Percentiles rank a stretch among this genome's conserved stretches.
These are phyloP conservation scores for Cephalopachus bancanus DNA, from an alignment of 2,797 vertebrate species.

Conservation along the genomic window DNA sequence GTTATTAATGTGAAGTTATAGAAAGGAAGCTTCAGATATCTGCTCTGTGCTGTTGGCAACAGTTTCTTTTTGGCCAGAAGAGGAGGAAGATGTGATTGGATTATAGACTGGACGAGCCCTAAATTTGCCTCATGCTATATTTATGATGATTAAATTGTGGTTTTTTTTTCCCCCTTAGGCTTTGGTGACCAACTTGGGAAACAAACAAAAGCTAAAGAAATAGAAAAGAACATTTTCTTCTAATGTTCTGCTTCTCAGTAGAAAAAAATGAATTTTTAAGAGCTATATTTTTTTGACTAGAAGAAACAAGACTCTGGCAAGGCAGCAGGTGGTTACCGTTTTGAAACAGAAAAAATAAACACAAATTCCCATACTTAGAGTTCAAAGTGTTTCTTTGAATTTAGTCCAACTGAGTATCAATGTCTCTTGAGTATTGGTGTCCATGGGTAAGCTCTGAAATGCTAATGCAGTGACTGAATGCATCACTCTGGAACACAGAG, in stretches of 20 bases:
- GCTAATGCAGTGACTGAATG: slow-evolving; percentile 31
- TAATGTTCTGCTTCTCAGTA: slow-evolving; percentile 66
- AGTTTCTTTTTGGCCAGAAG: background rate
- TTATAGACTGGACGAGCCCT: slow-evolving; percentile 60
- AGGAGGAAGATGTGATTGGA: slow-evolving; percentile 65
- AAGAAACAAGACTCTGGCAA: slow-evolving; percentile 76
- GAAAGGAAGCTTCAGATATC: slow-evolving; percentile 62
- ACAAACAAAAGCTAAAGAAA: slow-evolving; percentile 72
- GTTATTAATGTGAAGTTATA: slow-evolving; percentile 71
- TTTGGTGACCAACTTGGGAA: slow-evolving; percentile 48
- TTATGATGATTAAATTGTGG: slow-evolving; percentile 69
- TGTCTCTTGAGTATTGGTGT: slow-evolving; percentile 53
- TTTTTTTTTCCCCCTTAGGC: slow-evolving; percentile 49
- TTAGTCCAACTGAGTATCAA: slow-evolving; percentile 45
- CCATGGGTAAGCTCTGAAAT: slow-evolving; percentile 64
- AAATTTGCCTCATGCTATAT: slow-evolving; percentile 63
- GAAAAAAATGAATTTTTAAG: slow-evolving; percentile 74
- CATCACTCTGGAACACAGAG: background rate
- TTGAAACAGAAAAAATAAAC: slow-evolving; percentile 76
- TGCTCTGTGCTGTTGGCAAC: slow-evolving; percentile 66
- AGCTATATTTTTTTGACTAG: slow-evolving; percentile 67
- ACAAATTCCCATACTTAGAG: slow-evolving; percentile 66
- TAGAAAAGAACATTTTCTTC: slow-evolving; percentile 68
- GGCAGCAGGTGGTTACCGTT: slow-evolving; percentile 69
- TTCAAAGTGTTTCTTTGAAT: slow-evolving; percentile 71